Conservation (phyloP, 1,140 invertebrate species). For the Daktulosphaira vitifoliae region DNA sequence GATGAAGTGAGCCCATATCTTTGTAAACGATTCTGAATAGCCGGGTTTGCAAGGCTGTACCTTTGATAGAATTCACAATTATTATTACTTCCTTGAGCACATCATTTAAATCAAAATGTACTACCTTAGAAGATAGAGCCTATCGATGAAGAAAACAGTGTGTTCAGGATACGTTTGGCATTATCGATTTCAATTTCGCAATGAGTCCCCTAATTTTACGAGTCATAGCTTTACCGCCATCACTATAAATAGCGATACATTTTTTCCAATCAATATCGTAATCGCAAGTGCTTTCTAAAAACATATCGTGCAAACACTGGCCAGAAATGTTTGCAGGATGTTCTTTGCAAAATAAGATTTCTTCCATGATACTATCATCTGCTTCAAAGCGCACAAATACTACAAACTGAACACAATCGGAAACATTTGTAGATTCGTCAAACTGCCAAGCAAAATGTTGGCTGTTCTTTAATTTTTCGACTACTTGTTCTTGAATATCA, state of each 20-base stretch:
- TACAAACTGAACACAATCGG: not conserved
- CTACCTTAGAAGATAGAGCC: constrained; percentile 40
- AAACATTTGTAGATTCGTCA: not conserved
- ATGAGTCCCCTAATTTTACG: not conserved
- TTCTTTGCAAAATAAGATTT: not conserved
- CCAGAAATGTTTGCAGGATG: not conserved
- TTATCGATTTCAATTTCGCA: not conserved
- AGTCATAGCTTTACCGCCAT: not conserved
- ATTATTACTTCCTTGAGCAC: constrained; percentile 32
- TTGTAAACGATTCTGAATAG: no score
- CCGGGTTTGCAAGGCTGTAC: no score
- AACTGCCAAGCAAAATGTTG: not conserved
- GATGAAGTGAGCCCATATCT: no score
- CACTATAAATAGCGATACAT: not conserved
- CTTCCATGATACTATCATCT: not conserved
- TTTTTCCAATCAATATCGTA: not conserved
- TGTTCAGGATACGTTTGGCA: not conserved
- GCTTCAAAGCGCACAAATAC: not conserved
- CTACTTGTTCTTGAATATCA: not conserved
- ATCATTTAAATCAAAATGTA: constrained; percentile 37
- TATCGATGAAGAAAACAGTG: constrained; percentile 34
- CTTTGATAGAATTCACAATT: constrained; percentile 22
- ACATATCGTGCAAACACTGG: not conserved
- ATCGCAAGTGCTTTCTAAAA: not conserved
- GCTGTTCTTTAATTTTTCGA: not conserved